Percentiles rank a stretch among this genome's conserved stretches.
phyloP scores from a whole-genome alignment of 2,797 vertebrate species.

The Tadarida brasiliensis region DNA sequence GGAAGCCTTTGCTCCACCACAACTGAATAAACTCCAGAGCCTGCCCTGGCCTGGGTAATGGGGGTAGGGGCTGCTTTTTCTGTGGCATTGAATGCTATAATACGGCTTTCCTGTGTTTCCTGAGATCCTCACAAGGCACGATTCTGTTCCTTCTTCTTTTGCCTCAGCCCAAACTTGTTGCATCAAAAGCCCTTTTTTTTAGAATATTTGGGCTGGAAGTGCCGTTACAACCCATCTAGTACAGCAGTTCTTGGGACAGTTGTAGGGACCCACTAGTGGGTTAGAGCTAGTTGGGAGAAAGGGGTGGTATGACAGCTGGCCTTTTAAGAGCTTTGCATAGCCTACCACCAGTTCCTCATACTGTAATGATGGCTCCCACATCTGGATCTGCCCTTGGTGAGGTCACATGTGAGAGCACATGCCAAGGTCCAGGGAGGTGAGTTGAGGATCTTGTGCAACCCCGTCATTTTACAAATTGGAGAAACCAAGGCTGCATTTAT shows the following conservation, averaged over 20 bases:
- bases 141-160: slow-evolving; percentile 66
- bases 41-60: background rate
- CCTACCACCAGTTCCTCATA: background rate
- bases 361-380: background rate
- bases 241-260: background rate
- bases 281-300: background rate
- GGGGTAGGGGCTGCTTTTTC: background rate
- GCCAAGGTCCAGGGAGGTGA: background rate
- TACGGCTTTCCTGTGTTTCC: slow-evolving; percentile 36
- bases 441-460: background rate
- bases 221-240: background rate
- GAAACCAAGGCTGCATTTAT: slow-evolving; percentile 21
- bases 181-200: slow-evolving; percentile 49
- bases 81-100: background rate
- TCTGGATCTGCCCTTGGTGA: slow-evolving; percentile 30
- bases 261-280: background rate
- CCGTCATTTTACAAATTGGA: slow-evolving; percentile 49
- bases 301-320: background rate
- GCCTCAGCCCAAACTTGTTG: slow-evolving; percentile 31
- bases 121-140: background rate
- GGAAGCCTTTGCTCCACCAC: slow-evolving; percentile 15
- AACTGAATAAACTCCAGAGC: background rate
- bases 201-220: slow-evolving; percentile 20
- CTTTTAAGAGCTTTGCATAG: slow-evolving; percentile 7
- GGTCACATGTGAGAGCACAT: background rate